Conservation (phyloP, 2,797 vertebrate genomes). For the Tolypeutes matacus region DNA sequence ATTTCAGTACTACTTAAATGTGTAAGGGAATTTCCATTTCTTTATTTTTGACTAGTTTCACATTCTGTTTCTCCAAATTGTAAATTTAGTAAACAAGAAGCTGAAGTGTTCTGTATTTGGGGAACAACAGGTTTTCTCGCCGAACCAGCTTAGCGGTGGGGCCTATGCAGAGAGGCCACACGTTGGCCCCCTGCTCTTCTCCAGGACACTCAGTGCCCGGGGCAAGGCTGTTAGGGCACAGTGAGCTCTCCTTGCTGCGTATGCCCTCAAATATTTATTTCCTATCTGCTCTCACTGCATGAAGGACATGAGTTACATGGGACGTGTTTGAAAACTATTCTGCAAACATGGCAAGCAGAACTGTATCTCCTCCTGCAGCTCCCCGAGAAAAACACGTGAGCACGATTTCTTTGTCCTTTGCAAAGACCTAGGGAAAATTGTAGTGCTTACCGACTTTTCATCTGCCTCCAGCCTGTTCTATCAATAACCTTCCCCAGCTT, state of each 20-base stretch:
- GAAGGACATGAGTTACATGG: not conserved
- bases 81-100: not conserved
- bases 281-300: not conserved
- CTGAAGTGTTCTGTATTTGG: not conserved
- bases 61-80: not conserved
- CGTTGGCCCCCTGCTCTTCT: not conserved
- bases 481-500: too few species aligned
- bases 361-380: conserved; percentile 3
- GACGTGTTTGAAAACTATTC: conserved; percentile 23
- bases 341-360: not conserved
- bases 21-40: not conserved
- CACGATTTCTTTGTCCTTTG: not conserved
- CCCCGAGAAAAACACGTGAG: not conserved
- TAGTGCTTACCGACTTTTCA: not conserved
- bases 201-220: not conserved
- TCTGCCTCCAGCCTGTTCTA: not conserved
- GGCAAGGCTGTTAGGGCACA: too few species aligned
- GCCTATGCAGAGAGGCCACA: not conserved
- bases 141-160: too few species aligned
- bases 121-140: not conserved
- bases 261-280: not conserved
- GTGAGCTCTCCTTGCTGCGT: too few species aligned
- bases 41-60: not conserved
- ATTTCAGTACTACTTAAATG: not conserved
- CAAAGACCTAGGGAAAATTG: not conserved